phyloP scores from a whole-genome alignment of 2,113 vertebrate genomes.

The Lagenorhynchus albirostris region DNA sequence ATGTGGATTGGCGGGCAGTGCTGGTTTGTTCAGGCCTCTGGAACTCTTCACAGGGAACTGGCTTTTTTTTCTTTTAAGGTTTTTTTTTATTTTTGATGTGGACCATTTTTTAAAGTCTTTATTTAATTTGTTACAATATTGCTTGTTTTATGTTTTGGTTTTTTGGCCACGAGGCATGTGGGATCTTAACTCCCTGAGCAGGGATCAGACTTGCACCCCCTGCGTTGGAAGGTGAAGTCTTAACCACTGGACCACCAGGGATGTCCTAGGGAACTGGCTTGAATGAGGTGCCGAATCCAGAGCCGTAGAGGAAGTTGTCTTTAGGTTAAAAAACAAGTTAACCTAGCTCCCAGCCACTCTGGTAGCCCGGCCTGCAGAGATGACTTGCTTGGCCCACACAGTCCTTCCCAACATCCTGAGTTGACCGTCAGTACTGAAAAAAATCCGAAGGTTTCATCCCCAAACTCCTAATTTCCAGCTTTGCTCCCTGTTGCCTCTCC shows the following conservation, averaged over 20 bases:
- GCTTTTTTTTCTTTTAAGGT: too few species aligned
- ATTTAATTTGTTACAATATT: too few species aligned
- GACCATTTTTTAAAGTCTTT: too few species aligned
- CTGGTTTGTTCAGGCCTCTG: background rate
- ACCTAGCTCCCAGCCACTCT: background rate
- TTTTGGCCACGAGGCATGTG: too few species aligned
- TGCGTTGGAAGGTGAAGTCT: too few species aligned
- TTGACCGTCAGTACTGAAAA: background rate
- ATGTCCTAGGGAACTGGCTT: background rate
- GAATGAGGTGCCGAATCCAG: rapidly evolving
- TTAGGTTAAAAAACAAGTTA: background rate
- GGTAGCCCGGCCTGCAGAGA: background rate
- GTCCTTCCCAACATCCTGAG: background rate
- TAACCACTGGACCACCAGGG: too few species aligned
- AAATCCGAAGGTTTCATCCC: background rate
- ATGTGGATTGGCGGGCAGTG: background rate
- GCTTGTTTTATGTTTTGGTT: too few species aligned
- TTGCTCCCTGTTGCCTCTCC: background rate
- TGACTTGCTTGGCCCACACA: rapidly evolving
- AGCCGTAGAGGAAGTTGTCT: background rate
- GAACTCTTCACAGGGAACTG: background rate
- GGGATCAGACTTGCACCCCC: too few species aligned
- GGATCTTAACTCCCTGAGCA: too few species aligned
- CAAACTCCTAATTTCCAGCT: background rate
- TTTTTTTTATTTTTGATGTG: too few species aligned